These are phyloP conservation scores for Gastracanthus pulcherrimus DNA, from an alignment of 2,888 invertebrate genomes.

Conservation along the genomic window DNA sequence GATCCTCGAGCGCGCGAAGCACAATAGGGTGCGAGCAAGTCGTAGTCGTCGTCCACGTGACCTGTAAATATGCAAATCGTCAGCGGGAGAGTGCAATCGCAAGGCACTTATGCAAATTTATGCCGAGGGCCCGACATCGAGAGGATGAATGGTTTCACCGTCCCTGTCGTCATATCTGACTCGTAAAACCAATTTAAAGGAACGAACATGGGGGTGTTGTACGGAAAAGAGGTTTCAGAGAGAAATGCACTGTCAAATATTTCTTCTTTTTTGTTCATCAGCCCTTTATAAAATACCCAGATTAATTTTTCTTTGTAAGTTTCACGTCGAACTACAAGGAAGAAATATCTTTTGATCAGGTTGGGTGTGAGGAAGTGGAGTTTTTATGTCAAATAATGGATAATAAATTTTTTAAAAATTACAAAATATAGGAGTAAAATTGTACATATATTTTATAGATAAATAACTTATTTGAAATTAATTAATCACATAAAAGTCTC, in stretches of 20 bases:
- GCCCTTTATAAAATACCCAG: constrained; percentile 4
- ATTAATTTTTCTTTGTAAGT: too few species aligned
- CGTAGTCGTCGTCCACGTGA: constrained; percentile 1
- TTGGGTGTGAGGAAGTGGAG: not conserved
- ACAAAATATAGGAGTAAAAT: constrained; percentile 12
- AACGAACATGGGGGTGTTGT: not conserved
- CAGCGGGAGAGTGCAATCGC: constrained; percentile 52
- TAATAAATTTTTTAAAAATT: not conserved
- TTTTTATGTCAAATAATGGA: not conserved
- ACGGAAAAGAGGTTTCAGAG: constrained; percentile 25
- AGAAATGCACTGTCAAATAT: not conserved
- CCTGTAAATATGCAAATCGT: constrained; percentile 61
- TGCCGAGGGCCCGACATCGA: constrained; percentile 65
- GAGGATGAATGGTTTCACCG: constrained; percentile 59
- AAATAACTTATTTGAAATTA: constrained; percentile 25
- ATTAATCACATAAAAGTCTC: constrained; percentile 42
- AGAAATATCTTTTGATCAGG: not conserved
- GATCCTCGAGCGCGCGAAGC: not conserved
- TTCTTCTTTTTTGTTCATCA: not conserved
- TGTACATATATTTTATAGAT: constrained; percentile 8
- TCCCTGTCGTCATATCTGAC: constrained; percentile 55
- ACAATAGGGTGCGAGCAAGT: constrained; percentile 37
- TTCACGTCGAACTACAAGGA: too few species aligned
- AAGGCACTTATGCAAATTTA: constrained; percentile 67
- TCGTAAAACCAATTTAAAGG: constrained; percentile 51